Evolutionary conservation across 1,140 invertebrate genomes (phyloP).

Genomic region (Bombus turneri): DNA sequence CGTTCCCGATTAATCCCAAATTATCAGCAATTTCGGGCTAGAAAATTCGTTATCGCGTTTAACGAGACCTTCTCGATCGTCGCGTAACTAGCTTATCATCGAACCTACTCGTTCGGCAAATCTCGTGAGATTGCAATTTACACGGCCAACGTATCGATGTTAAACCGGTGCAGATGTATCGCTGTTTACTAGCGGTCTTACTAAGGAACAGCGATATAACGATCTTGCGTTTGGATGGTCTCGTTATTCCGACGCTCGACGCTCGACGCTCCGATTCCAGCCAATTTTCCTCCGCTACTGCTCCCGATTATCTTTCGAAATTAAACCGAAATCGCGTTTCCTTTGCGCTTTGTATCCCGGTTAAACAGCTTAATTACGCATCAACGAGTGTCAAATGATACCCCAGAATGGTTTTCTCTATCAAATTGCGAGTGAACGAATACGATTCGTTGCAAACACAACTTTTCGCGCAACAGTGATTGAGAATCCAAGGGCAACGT

Average conservation of each 20-base stretch:
- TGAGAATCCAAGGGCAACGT: neutral
- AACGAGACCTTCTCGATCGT: conserved; percentile 34
- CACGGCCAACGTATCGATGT: neutral
- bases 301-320: neutral
- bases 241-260: neutral
- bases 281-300: neutral
- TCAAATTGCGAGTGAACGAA: too few species aligned
- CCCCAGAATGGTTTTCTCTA: too few species aligned
- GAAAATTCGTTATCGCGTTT: neutral
- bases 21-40: too few species aligned
- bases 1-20: too few species aligned
- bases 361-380: neutral
- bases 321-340: conserved; percentile 2
- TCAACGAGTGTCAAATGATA: neutral
- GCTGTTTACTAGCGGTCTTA: neutral
- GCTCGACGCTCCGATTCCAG: neutral
- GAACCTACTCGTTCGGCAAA: conserved; percentile 47
- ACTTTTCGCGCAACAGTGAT: too few species aligned
- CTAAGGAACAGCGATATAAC: conserved; percentile 18
- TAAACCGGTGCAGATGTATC: neutral
- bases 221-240: conserved; percentile 22
- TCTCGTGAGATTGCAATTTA: conserved; percentile 46
- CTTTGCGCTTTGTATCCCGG: neutral
- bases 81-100: conserved; percentile 28
- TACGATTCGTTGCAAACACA: too few species aligned